Conservation (phyloP, 2,797 vertebrate species). For the Acrossocheilus wenchowensis region DNA sequence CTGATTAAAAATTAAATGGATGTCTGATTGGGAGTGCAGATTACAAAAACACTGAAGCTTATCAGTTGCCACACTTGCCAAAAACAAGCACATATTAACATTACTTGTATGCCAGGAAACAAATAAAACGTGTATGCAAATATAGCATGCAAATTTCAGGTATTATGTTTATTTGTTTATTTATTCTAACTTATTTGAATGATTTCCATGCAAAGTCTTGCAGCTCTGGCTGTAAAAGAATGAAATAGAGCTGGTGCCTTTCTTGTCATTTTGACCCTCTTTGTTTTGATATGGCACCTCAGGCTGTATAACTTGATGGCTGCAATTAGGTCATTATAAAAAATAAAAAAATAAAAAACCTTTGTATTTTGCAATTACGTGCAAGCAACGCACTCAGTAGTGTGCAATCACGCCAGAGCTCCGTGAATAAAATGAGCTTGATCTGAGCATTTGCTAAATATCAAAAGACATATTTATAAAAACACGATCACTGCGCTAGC, state of each 20-base stretch:
- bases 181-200: neutral
- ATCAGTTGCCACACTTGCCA: neutral
- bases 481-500: neutral
- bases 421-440: neutral
- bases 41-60: neutral
- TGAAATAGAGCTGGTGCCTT: neutral
- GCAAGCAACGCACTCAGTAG: neutral
- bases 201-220: neutral
- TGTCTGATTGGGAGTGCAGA: neutral
- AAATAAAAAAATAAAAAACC: neutral
- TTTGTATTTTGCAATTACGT: slow-evolving; percentile 53
- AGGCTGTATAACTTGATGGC: slow-evolving; percentile 58
- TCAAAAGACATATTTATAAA: neutral
- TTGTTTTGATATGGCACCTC: slow-evolving; percentile 61
- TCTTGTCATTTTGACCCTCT: slow-evolving; percentile 50
- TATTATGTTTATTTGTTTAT: neutral
- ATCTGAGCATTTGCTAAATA: neutral
- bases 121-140: neutral
- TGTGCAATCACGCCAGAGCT: neutral
- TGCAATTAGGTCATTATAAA: slow-evolving; percentile 64
- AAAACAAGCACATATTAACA: neutral
- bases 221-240: neutral
- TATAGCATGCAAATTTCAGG: neutral
- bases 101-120: neutral
- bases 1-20: neutral